Evolutionary conservation across 1,140 invertebrate genomes (phyloP).

Genomic region (Achroia grisella): DNA sequence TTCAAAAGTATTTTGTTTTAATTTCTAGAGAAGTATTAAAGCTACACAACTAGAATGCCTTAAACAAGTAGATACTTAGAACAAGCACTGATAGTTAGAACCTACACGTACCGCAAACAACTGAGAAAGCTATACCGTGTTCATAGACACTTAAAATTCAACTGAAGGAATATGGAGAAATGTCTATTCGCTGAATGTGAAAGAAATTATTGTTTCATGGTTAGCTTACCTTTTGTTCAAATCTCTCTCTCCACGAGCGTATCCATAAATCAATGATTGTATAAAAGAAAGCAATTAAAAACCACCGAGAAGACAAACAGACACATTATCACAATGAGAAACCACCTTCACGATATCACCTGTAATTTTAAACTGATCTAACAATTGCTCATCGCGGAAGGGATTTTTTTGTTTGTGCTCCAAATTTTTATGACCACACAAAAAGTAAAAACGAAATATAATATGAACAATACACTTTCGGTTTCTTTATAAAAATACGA

Average conservation of each 20-base stretch:
- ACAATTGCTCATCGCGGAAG: constrained; percentile 60
- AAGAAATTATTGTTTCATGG: constrained; percentile 15
- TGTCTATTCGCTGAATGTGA: neutral
- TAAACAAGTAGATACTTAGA: no score
- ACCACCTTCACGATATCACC: constrained; percentile 68
- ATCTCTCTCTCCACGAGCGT: constrained; percentile 17
- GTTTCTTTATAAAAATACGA: constrained; percentile 64
- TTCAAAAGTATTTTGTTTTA: no score
- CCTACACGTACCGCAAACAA: no score
- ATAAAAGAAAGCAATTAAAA: constrained; percentile 66
- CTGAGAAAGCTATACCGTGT: no score
- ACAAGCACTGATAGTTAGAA: no score
- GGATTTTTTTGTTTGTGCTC: constrained; percentile 68
- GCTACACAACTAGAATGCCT: no score
- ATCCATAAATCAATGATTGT: constrained; percentile 60
- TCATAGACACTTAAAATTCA: no score
- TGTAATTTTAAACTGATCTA: constrained; percentile 58
- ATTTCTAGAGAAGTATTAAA: no score
- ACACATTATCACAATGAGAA: constrained; percentile 58
- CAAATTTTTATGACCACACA: constrained; percentile 58
- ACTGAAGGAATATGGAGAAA: neutral
- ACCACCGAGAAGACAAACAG: constrained; percentile 46
- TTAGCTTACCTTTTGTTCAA: constrained; percentile 30
- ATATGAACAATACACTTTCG: constrained; percentile 65
- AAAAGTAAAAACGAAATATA: constrained; percentile 41